Evolutionary conservation across 2,797 vertebrate genomes (phyloP).

Genomic region (Melanogrammus aeglefinus): DNA sequence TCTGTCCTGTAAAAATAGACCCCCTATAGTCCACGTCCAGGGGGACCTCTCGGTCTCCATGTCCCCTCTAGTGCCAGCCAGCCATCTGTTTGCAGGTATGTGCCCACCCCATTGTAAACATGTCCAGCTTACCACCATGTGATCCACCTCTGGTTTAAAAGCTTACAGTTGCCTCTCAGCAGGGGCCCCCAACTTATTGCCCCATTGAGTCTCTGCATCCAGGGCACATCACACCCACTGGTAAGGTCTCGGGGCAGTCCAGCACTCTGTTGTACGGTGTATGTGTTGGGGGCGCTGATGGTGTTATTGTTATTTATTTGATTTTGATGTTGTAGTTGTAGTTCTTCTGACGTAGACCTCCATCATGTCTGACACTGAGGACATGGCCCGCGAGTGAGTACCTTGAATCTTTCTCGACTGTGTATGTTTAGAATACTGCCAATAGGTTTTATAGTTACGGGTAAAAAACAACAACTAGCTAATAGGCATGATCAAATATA

Average conservation of each 20-base stretch:
- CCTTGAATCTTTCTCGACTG: background rate
- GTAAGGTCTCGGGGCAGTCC: conserved; percentile 47
- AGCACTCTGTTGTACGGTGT: background rate
- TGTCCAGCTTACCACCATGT: conserved; percentile 65
- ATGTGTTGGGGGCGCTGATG: background rate
- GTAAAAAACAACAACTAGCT: background rate
- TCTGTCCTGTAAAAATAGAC: conserved; percentile 68
- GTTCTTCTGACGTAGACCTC: conserved; percentile 48
- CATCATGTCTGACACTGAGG: conserved; percentile 87
- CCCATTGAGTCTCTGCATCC: conserved; percentile 28
- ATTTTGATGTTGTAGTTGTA: background rate
- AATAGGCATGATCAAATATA: background rate
- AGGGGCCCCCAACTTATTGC: conserved; percentile 44
- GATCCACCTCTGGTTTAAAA: conserved; percentile 73
- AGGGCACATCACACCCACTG: conserved; percentile 35
- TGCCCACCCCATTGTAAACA: conserved; percentile 64
- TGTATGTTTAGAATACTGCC: background rate
- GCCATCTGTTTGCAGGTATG: conserved; percentile 71
- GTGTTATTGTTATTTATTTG: background rate
- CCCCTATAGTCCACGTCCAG: conserved; percentile 40
- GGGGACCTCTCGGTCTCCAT: conserved; percentile 60
- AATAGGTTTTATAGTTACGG: background rate
- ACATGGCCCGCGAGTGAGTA: conserved; percentile 85
- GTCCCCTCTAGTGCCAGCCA: conserved; percentile 52
- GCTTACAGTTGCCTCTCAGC: conserved; percentile 48